These are phyloP conservation scores for Chelonus formosanus DNA, from an alignment of 2,888 invertebrate genomes.

Conservation along the genomic window DNA sequence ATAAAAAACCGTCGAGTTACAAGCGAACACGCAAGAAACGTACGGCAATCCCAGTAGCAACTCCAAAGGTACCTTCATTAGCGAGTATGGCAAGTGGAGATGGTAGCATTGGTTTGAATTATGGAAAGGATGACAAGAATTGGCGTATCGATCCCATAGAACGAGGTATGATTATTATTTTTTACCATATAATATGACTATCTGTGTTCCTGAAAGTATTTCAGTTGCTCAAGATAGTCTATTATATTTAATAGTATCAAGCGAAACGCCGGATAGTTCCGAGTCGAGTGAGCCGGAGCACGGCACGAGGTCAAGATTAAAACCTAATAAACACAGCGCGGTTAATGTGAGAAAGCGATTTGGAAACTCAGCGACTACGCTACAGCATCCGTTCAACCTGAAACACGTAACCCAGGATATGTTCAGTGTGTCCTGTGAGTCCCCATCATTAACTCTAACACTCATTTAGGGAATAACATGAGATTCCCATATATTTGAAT, in stretches of 20 bases:
- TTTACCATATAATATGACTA: conserved; percentile 25
- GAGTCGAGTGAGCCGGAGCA: conserved; percentile 62
- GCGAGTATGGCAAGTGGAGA: conserved; percentile 66
- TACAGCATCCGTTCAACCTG: conserved; percentile 60
- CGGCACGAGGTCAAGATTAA: conserved; percentile 53
- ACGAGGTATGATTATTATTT: conserved; percentile 54
- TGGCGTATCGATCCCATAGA: conserved; percentile 62
- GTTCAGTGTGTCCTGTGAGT: conserved; percentile 65
- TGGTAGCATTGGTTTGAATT: conserved; percentile 60
- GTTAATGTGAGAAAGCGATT: conserved; percentile 58
- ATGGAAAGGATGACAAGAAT: conserved; percentile 62
- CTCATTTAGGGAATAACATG: neutral
- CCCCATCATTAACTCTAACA: conserved; percentile 5
- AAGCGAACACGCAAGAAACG: conserved; percentile 79
- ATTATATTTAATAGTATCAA: conserved; percentile 54
- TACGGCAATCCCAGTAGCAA: conserved; percentile 84
- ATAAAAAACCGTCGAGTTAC: conserved; percentile 74
- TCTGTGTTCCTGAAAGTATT: conserved; percentile 32
- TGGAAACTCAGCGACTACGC: conserved; percentile 56
- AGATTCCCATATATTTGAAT: conserved; percentile 17
- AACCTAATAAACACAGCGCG: conserved; percentile 53
- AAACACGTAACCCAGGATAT: conserved; percentile 64
- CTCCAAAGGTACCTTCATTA: conserved; percentile 81
- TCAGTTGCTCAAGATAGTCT: conserved; percentile 39
- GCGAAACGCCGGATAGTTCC: conserved; percentile 60